These are phyloP conservation scores for Acholoe squamosa DNA, from an alignment of 2,888 invertebrate genomes.

Conservation along the genomic window DNA sequence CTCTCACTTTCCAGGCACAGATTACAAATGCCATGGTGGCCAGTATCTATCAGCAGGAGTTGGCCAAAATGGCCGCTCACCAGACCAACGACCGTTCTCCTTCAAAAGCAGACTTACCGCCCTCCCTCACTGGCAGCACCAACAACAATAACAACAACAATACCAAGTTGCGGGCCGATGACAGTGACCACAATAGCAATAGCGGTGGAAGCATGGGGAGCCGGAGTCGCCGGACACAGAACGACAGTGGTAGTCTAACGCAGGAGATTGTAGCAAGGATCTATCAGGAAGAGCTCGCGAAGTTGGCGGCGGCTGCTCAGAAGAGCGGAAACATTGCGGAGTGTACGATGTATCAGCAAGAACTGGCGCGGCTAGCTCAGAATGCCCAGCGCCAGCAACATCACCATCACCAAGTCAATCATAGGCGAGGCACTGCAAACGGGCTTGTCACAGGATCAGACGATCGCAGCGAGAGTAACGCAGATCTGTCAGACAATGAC, in stretches of 20 bases:
- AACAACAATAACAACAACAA: not conserved
- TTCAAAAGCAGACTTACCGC: not conserved
- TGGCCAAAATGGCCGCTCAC: slow-evolving; percentile 91
- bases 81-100: slow-evolving; percentile 41
- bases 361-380: slow-evolving; percentile 92
- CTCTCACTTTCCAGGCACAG: slow-evolving; percentile 74
- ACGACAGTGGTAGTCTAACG: slow-evolving; percentile 91
- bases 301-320: slow-evolving; percentile 89
- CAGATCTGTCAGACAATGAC: slow-evolving; percentile 52
- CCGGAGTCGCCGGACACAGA: slow-evolving; percentile 71
- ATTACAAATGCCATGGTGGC: slow-evolving; percentile 79
- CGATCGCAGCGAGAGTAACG: not conserved
- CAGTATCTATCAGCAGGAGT: slow-evolving; percentile 85
- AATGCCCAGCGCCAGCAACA: slow-evolving; percentile 82
- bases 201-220: slow-evolving; percentile 70
- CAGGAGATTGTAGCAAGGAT: slow-evolving; percentile 88
- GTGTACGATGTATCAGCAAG: slow-evolving; percentile 94
- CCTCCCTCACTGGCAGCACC: not conserved
- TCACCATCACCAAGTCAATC: slow-evolving; percentile 54
- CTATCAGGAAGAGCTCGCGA: slow-evolving; percentile 89
- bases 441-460: not conserved
- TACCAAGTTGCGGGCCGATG: not conserved
- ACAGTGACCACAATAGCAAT: slow-evolving; percentile 52
- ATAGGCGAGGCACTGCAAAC: not conserved
- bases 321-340: slow-evolving; percentile 82